Evolutionary conservation across 2,113 vertebrate genomes (phyloP).

Genomic region (Lagopus muta): DNA sequence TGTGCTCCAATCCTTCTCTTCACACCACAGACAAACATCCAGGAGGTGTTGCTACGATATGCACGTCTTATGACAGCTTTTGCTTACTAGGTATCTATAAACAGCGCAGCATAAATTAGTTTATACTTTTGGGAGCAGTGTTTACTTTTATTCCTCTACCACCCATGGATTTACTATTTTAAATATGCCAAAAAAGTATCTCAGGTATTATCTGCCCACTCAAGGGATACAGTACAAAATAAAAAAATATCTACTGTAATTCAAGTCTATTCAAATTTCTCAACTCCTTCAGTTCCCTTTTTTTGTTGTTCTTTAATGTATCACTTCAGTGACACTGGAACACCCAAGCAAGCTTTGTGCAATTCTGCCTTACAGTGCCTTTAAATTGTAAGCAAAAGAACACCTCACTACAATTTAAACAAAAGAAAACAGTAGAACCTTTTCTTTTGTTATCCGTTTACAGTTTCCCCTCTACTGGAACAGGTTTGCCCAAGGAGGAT

Average conservation of each 20-base stretch:
- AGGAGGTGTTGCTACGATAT: background rate
- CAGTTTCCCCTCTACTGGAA: background rate
- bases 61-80: rapidly evolving
- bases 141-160: background rate
- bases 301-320: background rate
- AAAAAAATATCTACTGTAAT: background rate
- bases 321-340: background rate
- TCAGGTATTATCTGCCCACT: background rate
- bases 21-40: background rate
- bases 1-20: background rate
- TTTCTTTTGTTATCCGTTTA: background rate
- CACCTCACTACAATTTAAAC: background rate
- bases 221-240: background rate
- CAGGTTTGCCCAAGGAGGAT: too few species aligned
- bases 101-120: background rate
- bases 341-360: background rate
- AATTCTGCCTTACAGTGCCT: background rate
- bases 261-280: background rate
- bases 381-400: background rate
- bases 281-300: background rate
- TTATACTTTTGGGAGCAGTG: background rate
- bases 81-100: background rate
- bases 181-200: background rate
- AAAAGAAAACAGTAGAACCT: background rate
- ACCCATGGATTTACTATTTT: background rate